A percentile compares a stretch with the other conserved stretches of the same genome.
These are phyloP conservation scores for Acleris laterana DNA, from an alignment of 2,888 invertebrate species.

Conservation along the genomic window DNA sequence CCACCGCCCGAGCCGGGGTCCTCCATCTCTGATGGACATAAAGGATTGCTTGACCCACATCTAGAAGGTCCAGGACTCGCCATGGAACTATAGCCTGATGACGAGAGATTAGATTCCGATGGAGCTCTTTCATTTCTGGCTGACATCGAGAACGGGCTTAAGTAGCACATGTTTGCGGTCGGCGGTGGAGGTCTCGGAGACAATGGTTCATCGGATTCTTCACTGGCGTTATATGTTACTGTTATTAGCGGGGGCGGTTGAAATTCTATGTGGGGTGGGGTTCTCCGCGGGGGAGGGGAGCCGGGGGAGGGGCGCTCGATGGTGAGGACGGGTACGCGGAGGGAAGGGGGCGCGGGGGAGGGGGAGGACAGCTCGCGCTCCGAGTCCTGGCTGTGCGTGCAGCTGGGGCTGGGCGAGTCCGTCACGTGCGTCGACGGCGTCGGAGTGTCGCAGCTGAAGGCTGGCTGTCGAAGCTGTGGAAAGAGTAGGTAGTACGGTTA, in stretches of 20 bases:
- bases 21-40: conserved; percentile 90
- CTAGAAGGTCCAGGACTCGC: conserved; percentile 93
- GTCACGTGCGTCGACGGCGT: conserved; percentile 77
- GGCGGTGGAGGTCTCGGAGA: conserved; percentile 86
- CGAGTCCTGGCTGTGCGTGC: conserved; percentile 77
- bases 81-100: conserved; percentile 94
- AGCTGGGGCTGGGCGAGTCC: conserved; percentile 76
- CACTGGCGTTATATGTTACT: conserved; percentile 90
- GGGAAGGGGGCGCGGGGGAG: conserved; percentile 74
- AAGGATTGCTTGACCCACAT: conserved; percentile 91
- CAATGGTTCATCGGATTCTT: conserved; percentile 90
- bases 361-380: conserved; percentile 75
- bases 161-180: conserved; percentile 87
- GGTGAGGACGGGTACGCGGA: conserved; percentile 86
- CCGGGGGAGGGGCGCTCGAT: conserved; percentile 89
- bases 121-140: conserved; percentile 89
- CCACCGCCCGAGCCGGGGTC: conserved; percentile 87
- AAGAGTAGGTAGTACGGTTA: conserved; percentile 21
- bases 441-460: conserved; percentile 72
- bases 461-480: conserved; percentile 83
- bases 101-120: conserved; percentile 92
- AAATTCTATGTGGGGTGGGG: conserved; percentile 87
- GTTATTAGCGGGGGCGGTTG: conserved; percentile 88
- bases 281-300: conserved; percentile 84
- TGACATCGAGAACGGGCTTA: conserved; percentile 91